phyloP scores from a whole-genome alignment of 2,113 vertebrate species.

The Hymenochirus boettgeri region DNA sequence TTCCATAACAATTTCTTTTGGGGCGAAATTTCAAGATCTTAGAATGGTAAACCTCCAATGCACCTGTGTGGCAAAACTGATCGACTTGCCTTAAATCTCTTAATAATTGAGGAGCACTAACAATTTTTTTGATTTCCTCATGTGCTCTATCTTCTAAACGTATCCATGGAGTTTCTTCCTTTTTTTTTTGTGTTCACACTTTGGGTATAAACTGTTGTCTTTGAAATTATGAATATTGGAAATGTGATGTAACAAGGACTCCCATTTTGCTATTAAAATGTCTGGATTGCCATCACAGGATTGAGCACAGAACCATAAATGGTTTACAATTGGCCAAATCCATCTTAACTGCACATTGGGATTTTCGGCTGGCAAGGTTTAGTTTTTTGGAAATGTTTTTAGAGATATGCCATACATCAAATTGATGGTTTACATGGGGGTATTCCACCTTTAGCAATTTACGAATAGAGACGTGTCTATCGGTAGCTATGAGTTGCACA shows the following conservation, averaged over 20 bases:
- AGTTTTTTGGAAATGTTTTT: too few species aligned
- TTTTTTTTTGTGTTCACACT: not conserved
- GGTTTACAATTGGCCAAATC: not conserved
- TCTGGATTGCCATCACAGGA: not conserved
- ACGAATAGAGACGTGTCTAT: not conserved
- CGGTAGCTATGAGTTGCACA: not conserved
- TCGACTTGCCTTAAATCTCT: too few species aligned
- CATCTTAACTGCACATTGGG: too few species aligned
- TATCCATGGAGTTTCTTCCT: not conserved
- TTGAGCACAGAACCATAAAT: conserved; percentile 5
- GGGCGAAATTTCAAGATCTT: too few species aligned
- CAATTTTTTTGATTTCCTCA: too few species aligned
- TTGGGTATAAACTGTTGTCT: not conserved
- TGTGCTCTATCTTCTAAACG: too few species aligned
- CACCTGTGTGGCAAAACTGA: too few species aligned
- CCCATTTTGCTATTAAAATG: not conserved
- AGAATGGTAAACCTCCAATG: too few species aligned
- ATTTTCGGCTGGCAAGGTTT: too few species aligned
- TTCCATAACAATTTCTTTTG: too few species aligned
- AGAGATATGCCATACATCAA: not conserved
- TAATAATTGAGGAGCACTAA: too few species aligned
- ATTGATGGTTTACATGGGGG: not conserved
- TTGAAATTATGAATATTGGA: not conserved
- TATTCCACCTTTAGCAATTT: not conserved
- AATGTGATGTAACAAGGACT: not conserved